phyloP scores from a whole-genome alignment of 2,888 invertebrate genomes.

The Phortica magna region DNA sequence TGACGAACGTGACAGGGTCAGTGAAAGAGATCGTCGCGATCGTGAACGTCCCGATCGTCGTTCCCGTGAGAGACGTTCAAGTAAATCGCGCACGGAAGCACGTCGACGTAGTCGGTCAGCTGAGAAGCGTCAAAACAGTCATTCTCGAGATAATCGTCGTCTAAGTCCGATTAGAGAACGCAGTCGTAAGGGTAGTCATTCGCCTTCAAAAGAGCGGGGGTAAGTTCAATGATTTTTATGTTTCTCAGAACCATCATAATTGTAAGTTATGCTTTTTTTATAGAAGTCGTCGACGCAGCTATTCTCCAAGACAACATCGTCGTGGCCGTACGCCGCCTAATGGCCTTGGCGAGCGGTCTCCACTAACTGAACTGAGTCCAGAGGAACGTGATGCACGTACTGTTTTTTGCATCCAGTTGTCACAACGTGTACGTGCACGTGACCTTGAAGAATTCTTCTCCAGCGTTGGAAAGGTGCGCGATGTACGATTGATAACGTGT shows the following conservation, averaged over 20 bases:
- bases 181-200: constrained; percentile 64
- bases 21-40: constrained; percentile 49
- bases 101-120: constrained; percentile 61
- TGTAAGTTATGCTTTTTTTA: neutral
- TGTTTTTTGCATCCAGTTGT: constrained; percentile 99
- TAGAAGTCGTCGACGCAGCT: constrained; percentile 74
- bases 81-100: constrained; percentile 51
- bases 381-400: constrained; percentile 99
- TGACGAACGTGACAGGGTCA: constrained; percentile 42
- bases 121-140: constrained; percentile 62
- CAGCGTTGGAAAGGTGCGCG: constrained; percentile 98
- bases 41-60: constrained; percentile 71
- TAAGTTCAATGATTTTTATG: constrained; percentile 47
- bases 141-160: constrained; percentile 66
- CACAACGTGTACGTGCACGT: constrained; percentile 93
- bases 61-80: constrained; percentile 69
- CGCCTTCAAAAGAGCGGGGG: constrained; percentile 72
- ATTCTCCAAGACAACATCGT: constrained; percentile 77
- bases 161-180: constrained; percentile 71
- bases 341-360: constrained; percentile 81
- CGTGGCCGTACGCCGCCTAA: constrained; percentile 78
- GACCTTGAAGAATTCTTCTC: constrained; percentile 99
- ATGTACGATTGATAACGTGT: constrained; percentile 98
- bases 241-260: neutral
- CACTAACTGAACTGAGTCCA: constrained; percentile 88